Percentiles rank a stretch among this genome's conserved stretches.
These are phyloP conservation scores for Boloria euphrosyne DNA, from an alignment of 2,888 invertebrate genomes.

Conservation along the genomic window DNA sequence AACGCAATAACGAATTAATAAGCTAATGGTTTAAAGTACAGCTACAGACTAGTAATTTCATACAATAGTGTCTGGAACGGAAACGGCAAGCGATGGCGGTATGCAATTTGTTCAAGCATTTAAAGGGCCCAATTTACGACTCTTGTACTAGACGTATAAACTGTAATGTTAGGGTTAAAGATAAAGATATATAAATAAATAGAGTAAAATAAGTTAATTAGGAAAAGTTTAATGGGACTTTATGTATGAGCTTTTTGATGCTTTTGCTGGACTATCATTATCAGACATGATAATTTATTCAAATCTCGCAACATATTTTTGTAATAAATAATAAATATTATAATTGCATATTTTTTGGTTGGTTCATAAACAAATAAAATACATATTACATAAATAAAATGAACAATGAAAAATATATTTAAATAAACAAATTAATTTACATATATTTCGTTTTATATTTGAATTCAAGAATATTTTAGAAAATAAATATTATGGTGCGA, in stretches of 20 bases:
- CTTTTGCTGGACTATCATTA: background rate
- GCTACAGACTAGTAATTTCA: conserved; percentile 17
- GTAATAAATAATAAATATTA: too few relatives aligned
- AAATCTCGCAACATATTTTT: too few relatives aligned
- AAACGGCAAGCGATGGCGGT: conserved; percentile 21
- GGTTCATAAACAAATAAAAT: too few relatives aligned
- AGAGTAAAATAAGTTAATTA: too few relatives aligned
- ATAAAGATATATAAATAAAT: background rate
- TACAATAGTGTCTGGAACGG: conserved; percentile 31
- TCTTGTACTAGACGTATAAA: conserved; percentile 11
- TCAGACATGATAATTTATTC: too few relatives aligned
- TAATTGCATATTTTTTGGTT: too few relatives aligned
- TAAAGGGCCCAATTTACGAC: conserved; percentile 20
- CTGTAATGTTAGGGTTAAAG: conserved; percentile 9
- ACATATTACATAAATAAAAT: too few relatives aligned
- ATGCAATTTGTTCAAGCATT: conserved; percentile 29
- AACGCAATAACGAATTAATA: background rate
- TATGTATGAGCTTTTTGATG: background rate
- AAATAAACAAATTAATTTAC: too few relatives aligned
- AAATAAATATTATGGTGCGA: too few relatives aligned
- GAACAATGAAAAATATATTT: too few relatives aligned
- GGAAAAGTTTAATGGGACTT: background rate
- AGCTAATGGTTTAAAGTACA: conserved; percentile 6
- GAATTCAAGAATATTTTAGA: too few relatives aligned
- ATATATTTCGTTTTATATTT: too few relatives aligned